Evolutionary conservation across 64 coral and sea anemone species (phyloP).

Genomic region (Montipora foliosa): DNA sequence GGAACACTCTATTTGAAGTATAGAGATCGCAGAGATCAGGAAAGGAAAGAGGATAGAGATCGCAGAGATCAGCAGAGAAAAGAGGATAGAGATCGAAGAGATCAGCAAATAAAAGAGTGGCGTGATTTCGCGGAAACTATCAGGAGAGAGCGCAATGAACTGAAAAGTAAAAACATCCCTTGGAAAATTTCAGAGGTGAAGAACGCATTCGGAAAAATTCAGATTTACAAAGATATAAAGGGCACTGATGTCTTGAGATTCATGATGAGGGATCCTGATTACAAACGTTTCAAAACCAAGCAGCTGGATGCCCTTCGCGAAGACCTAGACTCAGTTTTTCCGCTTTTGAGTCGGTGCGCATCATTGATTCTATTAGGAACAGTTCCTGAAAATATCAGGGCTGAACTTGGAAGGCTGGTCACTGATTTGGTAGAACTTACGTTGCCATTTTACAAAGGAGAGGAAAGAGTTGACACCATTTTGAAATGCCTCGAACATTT

Average conservation of each 20-base stretch:
- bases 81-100: neutral
- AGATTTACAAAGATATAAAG: neutral
- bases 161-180: neutral
- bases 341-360: neutral
- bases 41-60: too few species aligned
- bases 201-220: neutral
- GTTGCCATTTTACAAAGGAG: neutral
- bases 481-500: constrained; percentile 33
- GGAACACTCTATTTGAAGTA: neutral
- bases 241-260: constrained; percentile 26
- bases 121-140: constrained; percentile 23
- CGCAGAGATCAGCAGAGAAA: too few species aligned
- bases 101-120: constrained; percentile 1
- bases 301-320: neutral
- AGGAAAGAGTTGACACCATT: neutral
- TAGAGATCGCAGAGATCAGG: too few species aligned
- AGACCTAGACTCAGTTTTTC: neutral
- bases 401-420: neutral
- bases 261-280: neutral
- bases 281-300: neutral
- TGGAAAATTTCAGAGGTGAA: neutral
- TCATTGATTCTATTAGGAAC: neutral
- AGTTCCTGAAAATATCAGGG: constrained; percentile 9
- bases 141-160: neutral
- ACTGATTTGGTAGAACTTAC: neutral